Evolutionary conservation across 2,888 invertebrate species (phyloP).

Genomic region (Unio delphinus): DNA sequence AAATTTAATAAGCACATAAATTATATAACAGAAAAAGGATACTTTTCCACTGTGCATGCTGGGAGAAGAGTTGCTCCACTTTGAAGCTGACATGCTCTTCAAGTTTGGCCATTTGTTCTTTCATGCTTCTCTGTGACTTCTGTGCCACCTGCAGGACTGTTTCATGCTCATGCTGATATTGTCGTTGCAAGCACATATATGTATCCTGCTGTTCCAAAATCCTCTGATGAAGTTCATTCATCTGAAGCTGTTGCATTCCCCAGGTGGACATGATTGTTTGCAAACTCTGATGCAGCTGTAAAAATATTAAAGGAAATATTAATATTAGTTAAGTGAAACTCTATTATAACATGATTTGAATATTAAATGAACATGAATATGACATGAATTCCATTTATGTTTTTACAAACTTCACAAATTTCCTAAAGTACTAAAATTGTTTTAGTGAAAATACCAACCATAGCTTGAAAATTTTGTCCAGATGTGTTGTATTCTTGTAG

Average conservation of each 20-base stretch:
- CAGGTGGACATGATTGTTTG: slow-evolving; percentile 48
- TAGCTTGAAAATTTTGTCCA: too few species aligned
- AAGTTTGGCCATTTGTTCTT: slow-evolving; percentile 61
- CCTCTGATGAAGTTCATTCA: slow-evolving; percentile 51
- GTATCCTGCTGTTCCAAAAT: slow-evolving; percentile 60
- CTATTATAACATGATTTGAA: too few species aligned
- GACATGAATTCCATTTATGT: too few species aligned
- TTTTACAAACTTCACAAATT: too few species aligned
- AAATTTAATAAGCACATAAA: too few species aligned
- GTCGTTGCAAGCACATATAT: slow-evolving; percentile 49
- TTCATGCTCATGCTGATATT: slow-evolving; percentile 47
- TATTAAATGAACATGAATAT: too few species aligned
- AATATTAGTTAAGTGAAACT: background rate
- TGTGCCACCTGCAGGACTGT: slow-evolving; percentile 53
- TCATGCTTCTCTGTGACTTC: slow-evolving; percentile 49
- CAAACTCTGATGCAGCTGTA: slow-evolving; percentile 54
- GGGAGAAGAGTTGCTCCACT: slow-evolving; percentile 60
- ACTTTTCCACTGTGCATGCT: slow-evolving; percentile 64
- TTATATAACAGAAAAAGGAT: slow-evolving; percentile 51
- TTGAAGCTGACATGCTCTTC: slow-evolving; percentile 60
- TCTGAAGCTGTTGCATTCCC: slow-evolving; percentile 60
- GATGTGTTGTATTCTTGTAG: too few species aligned
- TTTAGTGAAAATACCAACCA: too few species aligned
- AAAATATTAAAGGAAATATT: slow-evolving; percentile 2
- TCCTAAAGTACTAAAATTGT: too few species aligned